Percentiles rank a stretch among this genome's conserved stretches.
phyloP scores from a whole-genome alignment of 2,113 vertebrate genomes.

The Perognathus longimembris region DNA sequence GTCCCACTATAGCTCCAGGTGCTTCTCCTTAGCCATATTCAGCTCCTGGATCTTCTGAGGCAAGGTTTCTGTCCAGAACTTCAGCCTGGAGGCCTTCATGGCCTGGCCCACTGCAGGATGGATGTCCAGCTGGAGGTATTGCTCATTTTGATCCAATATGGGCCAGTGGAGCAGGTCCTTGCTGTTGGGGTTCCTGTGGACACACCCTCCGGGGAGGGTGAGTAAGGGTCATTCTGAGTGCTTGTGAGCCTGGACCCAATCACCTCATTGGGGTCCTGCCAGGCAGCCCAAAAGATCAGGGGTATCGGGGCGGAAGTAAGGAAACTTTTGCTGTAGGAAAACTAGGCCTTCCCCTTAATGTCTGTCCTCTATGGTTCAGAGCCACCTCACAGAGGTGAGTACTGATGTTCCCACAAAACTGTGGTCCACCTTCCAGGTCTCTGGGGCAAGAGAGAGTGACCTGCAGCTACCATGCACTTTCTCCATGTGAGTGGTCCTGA shows the following conservation, averaged over 20 bases:
- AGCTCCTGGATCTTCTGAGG: constrained; percentile 80
- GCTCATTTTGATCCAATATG: constrained; percentile 10
- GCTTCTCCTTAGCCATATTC: not conserved
- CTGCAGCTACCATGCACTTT: not conserved
- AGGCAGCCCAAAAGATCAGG: too few relatives aligned
- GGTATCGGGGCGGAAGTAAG: not conserved
- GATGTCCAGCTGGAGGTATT: constrained; percentile 70
- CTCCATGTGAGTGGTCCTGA: not conserved
- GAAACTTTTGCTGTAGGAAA: not conserved
- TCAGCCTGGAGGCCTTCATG: constrained; percentile 52
- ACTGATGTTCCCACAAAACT: not conserved
- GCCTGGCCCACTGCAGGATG: constrained; percentile 5
- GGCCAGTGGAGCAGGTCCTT: constrained; percentile 71
- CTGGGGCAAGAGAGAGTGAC: not conserved
- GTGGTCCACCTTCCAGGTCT: not conserved
- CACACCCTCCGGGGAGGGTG: not conserved
- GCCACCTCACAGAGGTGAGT: not conserved
- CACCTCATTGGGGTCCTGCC: not conserved
- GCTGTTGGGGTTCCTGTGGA: constrained; percentile 65
- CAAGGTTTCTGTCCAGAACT: constrained; percentile 83
- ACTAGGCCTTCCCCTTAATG: not conserved
- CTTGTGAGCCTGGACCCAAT: not conserved
- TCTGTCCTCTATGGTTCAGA: not conserved
- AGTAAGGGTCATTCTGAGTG: not conserved
- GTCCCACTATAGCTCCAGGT: too few relatives aligned